Evolutionary conservation across 2,113 vertebrate genomes (phyloP).

Genomic region (Oriolus oriolus): DNA sequence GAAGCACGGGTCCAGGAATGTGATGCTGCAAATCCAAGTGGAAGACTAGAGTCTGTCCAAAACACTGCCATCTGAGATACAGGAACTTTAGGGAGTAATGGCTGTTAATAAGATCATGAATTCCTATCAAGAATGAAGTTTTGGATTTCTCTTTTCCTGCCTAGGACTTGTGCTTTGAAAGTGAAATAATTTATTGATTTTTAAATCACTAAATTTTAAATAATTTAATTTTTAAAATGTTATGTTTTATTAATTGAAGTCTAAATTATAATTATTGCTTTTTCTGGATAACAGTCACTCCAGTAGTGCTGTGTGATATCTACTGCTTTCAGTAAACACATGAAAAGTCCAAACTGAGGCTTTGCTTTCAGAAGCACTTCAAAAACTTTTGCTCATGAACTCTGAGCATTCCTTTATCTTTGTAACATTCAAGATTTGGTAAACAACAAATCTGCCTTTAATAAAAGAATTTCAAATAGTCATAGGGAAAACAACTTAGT

Average conservation of each 20-base stretch:
- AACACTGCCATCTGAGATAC: background rate
- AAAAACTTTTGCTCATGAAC: background rate
- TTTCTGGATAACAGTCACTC: background rate
- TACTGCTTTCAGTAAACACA: background rate
- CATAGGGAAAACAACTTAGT: background rate
- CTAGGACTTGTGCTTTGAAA: background rate
- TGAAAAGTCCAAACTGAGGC: background rate
- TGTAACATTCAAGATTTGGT: background rate
- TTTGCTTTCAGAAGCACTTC: background rate
- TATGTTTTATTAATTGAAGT: background rate
- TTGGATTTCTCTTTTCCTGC: background rate
- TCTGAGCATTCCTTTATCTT: background rate
- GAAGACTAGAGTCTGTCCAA: background rate
- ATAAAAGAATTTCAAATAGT: background rate
- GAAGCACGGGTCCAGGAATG: background rate
- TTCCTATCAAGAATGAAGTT: background rate
- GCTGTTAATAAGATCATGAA: background rate
- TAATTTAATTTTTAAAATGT: background rate
- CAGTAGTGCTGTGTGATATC: background rate
- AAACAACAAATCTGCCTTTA: background rate
- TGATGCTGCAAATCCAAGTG: background rate
- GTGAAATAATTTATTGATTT: background rate
- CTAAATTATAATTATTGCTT: background rate
- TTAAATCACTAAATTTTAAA: background rate
- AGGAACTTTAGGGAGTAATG: background rate